Percentiles rank a stretch among this genome's conserved stretches.
Evolutionary conservation across 1,140 invertebrate genomes (phyloP).

Genomic region (Lycorma delicatula): DNA sequence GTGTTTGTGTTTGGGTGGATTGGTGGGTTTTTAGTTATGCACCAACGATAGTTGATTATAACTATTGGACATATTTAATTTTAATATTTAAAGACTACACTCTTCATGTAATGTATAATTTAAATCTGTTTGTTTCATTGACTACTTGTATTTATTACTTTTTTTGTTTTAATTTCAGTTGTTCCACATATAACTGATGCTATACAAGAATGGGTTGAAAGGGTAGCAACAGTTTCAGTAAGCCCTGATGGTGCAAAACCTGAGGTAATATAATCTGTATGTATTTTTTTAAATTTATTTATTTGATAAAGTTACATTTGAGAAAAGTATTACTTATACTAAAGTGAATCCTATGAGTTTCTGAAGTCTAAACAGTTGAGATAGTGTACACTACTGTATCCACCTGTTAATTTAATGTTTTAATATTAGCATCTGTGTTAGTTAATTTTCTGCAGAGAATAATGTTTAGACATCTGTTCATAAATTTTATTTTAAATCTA

Average conservation of each 20-base stretch:
- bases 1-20: too few species aligned
- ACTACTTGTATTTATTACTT: not conserved
- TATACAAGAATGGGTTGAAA: conserved; percentile 97
- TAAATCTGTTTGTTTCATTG: not conserved
- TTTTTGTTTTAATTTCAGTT: conserved; percentile 51
- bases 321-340: too few species aligned
- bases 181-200: conserved; percentile 98
- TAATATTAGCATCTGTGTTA: too few species aligned
- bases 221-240: conserved; percentile 82
- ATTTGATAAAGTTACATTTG: not conserved
- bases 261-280: conserved; percentile 43
- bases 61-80: conserved; percentile 12
- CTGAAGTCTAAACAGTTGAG: too few species aligned
- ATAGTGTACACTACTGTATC: too few species aligned
- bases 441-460: too few species aligned
- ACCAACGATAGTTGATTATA: too few species aligned
- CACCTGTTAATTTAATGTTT: too few species aligned
- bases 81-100: conserved; percentile 5
- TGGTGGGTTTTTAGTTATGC: too few species aligned
- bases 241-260: conserved; percentile 62
- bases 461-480: too few species aligned
- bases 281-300: not conserved
- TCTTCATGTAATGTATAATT: conserved; percentile 4
- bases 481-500: too few species aligned
- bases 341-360: too few species aligned